A percentile compares a stretch with the other conserved stretches of the same genome.
phyloP scores from a whole-genome alignment of 37 sponge, comb jelly and placozoan species.

The Hormiphora californensis region DNA sequence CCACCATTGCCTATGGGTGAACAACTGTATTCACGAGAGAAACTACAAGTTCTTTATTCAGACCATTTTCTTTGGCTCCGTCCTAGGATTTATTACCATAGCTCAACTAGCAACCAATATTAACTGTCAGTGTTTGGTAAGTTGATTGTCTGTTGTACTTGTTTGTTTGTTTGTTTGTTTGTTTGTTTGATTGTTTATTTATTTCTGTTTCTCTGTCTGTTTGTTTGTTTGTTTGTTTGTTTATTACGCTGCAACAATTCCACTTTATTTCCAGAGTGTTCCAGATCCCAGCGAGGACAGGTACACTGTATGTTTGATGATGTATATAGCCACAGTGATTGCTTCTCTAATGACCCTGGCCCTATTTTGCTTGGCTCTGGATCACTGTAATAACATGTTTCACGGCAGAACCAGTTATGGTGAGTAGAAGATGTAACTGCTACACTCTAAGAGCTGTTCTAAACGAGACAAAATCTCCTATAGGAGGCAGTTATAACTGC shows the following conservation, averaged over 20 bases:
- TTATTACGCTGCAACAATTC: too few relatives aligned
- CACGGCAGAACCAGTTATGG: conserved; percentile 34
- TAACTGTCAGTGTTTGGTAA: too few relatives aligned
- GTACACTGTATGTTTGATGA: not conserved
- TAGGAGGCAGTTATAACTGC: too few relatives aligned
- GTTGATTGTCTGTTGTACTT: too few relatives aligned
- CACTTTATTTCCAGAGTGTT: not conserved
- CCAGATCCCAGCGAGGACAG: not conserved
- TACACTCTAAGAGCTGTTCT: too few relatives aligned
- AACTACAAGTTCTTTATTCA: conserved; percentile 40
- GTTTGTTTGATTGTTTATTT: too few relatives aligned
- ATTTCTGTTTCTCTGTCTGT: too few relatives aligned
- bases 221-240: too few relatives aligned
- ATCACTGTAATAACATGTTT: conserved; percentile 25
- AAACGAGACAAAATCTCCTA: too few relatives aligned
- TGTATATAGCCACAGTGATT: not conserved
- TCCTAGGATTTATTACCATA: conserved; percentile 2
- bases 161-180: too few relatives aligned
- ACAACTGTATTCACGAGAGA: conserved; percentile 46
- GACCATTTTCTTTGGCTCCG: not conserved
- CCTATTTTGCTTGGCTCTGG: not conserved
- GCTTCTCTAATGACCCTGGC: not conserved
- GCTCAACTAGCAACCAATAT: not conserved
- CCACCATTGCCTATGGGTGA: conserved; percentile 22
- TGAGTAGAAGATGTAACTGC: not conserved